These are phyloP conservation scores for Lochmaea capreae DNA, from an alignment of 2,888 invertebrate genomes.

Conservation along the genomic window DNA sequence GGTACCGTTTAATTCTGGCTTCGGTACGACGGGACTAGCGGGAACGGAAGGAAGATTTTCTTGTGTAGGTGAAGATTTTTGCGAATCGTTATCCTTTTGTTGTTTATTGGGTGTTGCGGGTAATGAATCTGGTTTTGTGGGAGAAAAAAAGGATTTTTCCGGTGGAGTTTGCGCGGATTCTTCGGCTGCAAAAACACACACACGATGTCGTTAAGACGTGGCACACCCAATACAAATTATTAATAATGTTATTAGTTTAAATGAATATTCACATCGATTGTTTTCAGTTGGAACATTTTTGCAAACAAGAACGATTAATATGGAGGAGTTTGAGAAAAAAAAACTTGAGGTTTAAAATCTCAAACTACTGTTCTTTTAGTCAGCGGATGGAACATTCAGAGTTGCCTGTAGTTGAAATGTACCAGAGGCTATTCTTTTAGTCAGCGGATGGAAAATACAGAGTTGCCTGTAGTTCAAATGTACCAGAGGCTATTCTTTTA, in stretches of 20 bases:
- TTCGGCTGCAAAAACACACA: conserved; percentile 58
- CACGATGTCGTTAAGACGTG: conserved; percentile 21
- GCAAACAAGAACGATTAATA: background rate
- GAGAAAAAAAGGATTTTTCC: conserved; percentile 56
- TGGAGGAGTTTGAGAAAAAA: too few species aligned
- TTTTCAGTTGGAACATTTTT: background rate
- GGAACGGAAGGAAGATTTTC: conserved; percentile 15
- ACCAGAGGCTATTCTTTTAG: too few species aligned
- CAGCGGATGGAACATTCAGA: too few species aligned
- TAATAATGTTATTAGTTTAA: background rate
- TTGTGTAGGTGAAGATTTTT: conserved; percentile 30
- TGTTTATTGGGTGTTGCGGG: conserved; percentile 48
- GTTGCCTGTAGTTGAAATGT: too few species aligned
- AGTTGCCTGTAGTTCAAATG: too few species aligned
- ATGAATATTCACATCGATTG: too few species aligned
- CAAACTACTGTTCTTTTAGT: too few species aligned
- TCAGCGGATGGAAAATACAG: too few species aligned
- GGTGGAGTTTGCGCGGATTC: conserved; percentile 56
- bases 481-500: too few species aligned
- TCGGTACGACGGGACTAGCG: conserved; percentile 32
- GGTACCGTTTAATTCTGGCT: conserved; percentile 51
- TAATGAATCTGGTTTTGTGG: conserved; percentile 49
- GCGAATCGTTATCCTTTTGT: conserved; percentile 38
- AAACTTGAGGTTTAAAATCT: too few species aligned
- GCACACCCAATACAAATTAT: background rate